A percentile compares a stretch with the other conserved stretches of the same genome.
Conservation (phyloP, 2,797 vertebrate genomes). For the Amblyraja radiata region DNA sequence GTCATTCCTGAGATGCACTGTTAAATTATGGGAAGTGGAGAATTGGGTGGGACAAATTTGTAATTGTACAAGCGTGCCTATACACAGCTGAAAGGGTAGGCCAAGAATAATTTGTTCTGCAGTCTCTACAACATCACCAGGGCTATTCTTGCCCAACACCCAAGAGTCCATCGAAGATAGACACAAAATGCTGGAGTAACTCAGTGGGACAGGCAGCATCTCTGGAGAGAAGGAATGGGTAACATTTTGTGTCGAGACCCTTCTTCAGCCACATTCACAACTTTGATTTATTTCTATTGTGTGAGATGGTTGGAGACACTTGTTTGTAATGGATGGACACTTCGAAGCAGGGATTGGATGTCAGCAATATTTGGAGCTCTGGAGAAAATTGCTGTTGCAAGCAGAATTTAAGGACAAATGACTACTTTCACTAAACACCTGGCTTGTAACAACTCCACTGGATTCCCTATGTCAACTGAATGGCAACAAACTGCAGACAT, state of each 20-base stretch:
- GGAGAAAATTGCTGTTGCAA: background rate
- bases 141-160: no score
- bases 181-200: no score
- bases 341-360: background rate
- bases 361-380: background rate
- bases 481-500: background rate
- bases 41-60: background rate
- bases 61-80: background rate
- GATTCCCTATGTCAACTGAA: background rate
- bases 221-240: no score
- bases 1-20: no score
- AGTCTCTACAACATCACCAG: background rate
- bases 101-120: background rate
- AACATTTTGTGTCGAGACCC: no score
- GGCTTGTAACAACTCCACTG: background rate
- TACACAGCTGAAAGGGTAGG: background rate
- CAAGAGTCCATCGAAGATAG: no score
- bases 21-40: background rate
- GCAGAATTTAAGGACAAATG: background rate
- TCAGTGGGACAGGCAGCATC: no score
- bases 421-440: background rate
- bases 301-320: background rate
- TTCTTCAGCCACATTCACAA: no score
- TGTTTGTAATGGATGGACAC: background rate
- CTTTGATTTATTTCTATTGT: background rate